A percentile compares a stretch with the other conserved stretches of the same genome.
phyloP scores from a whole-genome alignment of 2,888 invertebrate genomes.

The Nycteola revayana region DNA sequence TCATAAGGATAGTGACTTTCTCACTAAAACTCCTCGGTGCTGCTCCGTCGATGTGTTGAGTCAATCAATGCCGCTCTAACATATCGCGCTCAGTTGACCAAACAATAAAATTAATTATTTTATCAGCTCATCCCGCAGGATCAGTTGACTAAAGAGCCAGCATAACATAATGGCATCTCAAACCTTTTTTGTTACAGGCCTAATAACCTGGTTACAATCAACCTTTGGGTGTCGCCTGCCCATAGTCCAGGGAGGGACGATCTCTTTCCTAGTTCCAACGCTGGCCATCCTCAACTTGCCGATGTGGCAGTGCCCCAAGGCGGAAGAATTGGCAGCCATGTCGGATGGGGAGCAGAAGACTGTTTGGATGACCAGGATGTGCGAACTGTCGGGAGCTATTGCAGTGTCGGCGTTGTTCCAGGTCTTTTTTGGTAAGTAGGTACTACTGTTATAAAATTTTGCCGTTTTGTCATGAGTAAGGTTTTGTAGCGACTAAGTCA shows the following conservation, averaged over 20 bases:
- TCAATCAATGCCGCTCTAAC: too few species aligned
- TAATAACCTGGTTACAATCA: conserved; percentile 87
- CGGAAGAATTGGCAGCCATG: conserved; percentile 77
- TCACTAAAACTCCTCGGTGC: too few species aligned
- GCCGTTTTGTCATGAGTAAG: too few species aligned
- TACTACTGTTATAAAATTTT: too few species aligned
- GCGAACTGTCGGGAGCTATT: conserved; percentile 92
- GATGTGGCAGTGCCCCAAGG: conserved; percentile 86
- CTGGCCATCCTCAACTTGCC: conserved; percentile 88
- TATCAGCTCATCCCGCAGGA: too few species aligned
- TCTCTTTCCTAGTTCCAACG: conserved; percentile 90
- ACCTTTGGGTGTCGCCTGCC: conserved; percentile 89
- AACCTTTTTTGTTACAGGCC: conserved; percentile 66
- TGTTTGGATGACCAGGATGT: conserved; percentile 89
- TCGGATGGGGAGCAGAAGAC: conserved; percentile 76
- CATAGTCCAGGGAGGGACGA: conserved; percentile 90
- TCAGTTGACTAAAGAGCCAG: too few species aligned
- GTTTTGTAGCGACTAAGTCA: too few species aligned
- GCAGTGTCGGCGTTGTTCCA: conserved; percentile 90
- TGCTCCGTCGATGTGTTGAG: too few species aligned
- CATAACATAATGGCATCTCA: neutral
- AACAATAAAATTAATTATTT: too few species aligned
- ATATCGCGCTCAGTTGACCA: too few species aligned
- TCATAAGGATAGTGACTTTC: too few species aligned
- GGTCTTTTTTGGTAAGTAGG: conserved; percentile 84